Conservation (phyloP, 2,888 invertebrate species). For the Himalopsyche tibetana region DNA sequence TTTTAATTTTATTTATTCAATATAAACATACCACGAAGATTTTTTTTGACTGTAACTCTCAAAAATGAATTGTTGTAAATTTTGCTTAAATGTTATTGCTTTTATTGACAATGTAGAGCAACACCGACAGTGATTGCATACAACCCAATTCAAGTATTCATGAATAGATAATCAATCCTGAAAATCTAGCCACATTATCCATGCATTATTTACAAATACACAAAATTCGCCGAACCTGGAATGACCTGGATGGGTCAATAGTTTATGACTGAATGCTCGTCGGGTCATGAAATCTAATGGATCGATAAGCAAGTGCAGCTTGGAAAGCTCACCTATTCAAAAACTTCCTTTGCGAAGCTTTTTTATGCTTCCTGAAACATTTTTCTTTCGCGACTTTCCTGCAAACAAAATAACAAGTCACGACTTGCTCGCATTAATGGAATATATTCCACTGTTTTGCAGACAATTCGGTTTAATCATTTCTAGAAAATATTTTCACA, state of each 20-base stretch:
- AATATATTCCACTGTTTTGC: background rate
- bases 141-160: background rate
- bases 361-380: constrained; percentile 1
- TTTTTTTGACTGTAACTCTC: too few relatives aligned
- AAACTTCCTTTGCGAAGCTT: background rate
- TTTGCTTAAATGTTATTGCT: too few relatives aligned
- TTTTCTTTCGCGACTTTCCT: background rate
- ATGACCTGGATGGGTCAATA: background rate
- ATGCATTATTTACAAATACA: background rate
- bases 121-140: too few relatives aligned
- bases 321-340: background rate
- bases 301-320: background rate
- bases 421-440: background rate
- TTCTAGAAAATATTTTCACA: too few relatives aligned
- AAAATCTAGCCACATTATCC: background rate
- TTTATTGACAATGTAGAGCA: too few relatives aligned
- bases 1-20: too few relatives aligned
- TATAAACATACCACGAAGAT: too few relatives aligned
- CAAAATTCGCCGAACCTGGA: background rate
- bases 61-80: too few relatives aligned
- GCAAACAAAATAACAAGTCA: background rate
- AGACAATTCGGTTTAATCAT: background rate
- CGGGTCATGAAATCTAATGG: background rate
- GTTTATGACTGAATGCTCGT: background rate
- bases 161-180: background rate